Conservation (phyloP, 2,888 invertebrate genomes). For the Ennomos quercinarius region DNA sequence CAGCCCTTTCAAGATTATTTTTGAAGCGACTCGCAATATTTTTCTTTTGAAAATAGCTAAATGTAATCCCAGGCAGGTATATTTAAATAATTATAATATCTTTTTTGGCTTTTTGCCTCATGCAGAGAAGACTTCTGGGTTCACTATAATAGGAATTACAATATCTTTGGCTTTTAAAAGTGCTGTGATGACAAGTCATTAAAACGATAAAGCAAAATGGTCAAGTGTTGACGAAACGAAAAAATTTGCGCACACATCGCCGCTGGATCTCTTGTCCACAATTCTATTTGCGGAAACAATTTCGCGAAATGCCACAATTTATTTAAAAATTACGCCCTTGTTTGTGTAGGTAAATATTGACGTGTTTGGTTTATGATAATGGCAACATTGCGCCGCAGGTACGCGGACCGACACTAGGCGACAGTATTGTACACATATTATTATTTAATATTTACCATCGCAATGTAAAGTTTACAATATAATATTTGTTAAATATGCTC, state of each 20-base stretch:
- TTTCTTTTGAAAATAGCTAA: too few relatives aligned
- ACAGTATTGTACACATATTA: conserved; percentile 82
- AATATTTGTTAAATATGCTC: conserved; percentile 83
- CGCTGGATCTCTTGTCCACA: conserved; percentile 72
- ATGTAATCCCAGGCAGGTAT: too few relatives aligned
- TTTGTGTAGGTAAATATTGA: conserved; percentile 85
- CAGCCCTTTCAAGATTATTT: too few relatives aligned
- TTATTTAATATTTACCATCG: conserved; percentile 83
- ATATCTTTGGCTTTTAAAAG: background rate
- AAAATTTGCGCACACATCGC: conserved; percentile 76
- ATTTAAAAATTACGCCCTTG: conserved; percentile 86
- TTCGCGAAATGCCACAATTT: conserved; percentile 85
- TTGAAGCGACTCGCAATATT: too few relatives aligned
- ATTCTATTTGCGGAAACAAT: conserved; percentile 83
- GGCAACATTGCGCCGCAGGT: conserved; percentile 81
- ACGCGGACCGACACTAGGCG: conserved; percentile 68
- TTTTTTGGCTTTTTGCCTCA: too few relatives aligned
- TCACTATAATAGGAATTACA: too few relatives aligned
- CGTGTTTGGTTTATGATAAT: conserved; percentile 86
- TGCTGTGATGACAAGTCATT: conserved; percentile 41
- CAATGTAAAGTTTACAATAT: conserved; percentile 83
- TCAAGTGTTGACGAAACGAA: conserved; percentile 60
- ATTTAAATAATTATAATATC: too few relatives aligned
- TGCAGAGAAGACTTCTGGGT: too few relatives aligned
- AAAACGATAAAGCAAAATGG: conserved; percentile 60